Conservation (phyloP, 2,888 invertebrate species). For the Leucophora obtusa region DNA sequence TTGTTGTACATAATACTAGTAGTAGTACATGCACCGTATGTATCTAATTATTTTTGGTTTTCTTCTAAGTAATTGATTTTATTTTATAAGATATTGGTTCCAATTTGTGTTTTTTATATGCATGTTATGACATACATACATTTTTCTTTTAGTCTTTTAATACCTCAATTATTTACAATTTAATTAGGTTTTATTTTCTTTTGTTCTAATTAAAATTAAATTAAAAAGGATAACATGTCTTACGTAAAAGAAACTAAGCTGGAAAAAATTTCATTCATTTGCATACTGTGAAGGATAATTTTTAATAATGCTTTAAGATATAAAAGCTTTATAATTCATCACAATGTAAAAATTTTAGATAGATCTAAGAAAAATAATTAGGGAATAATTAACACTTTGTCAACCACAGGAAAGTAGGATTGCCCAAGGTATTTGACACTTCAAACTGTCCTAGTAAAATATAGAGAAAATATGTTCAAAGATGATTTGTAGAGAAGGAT, state of each 20-base stretch:
- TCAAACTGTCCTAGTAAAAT: no score
- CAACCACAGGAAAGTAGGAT: no score
- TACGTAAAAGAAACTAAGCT: conserved; percentile 45
- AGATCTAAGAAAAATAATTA: no score
- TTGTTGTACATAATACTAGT: conserved; percentile 2
- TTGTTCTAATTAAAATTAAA: conserved; percentile 17
- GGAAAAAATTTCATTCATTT: conserved; percentile 20
- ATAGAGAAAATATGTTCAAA: no score
- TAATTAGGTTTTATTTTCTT: not conserved
- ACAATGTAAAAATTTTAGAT: no score
- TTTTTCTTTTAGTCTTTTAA: conserved; percentile 26
- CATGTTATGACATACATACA: not conserved
- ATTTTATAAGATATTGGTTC: conserved; percentile 27
- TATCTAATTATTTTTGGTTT: conserved; percentile 12
- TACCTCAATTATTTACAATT: conserved; percentile 28
- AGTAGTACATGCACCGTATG: not conserved
- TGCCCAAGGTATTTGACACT: no score
- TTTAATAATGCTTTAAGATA: no score
- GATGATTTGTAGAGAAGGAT: no score
- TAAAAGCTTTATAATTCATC: no score
- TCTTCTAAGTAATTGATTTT: conserved; percentile 28
- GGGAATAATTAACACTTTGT: no score
- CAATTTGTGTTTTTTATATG: conserved; percentile 24
- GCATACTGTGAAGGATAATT: conserved; percentile 13
- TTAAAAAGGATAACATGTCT: conserved; percentile 41